These are phyloP conservation scores for Cyanistes caeruleus DNA, from an alignment of 2,113 vertebrate genomes.

Conservation along the genomic window DNA sequence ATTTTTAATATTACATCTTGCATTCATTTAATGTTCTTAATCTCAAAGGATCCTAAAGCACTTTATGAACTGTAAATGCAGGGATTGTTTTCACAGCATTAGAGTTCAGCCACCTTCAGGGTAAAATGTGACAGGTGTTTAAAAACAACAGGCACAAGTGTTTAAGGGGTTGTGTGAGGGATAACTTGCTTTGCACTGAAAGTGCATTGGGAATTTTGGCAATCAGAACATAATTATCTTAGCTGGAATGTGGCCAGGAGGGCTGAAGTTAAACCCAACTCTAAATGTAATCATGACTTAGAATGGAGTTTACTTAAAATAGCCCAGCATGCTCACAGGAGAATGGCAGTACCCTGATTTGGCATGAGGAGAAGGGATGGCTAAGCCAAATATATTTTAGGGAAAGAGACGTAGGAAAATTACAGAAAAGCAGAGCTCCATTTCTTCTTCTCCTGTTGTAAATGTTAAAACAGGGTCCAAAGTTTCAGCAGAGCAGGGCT, in stretches of 20 bases:
- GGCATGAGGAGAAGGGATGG: background rate
- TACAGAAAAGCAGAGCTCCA: background rate
- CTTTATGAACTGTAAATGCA: background rate
- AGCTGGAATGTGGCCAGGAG: background rate
- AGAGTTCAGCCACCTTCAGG: background rate
- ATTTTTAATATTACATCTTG: constrained; percentile 35
- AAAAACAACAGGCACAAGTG: background rate
- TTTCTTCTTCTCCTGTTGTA: background rate
- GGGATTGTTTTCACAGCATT: background rate
- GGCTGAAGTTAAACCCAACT: background rate
- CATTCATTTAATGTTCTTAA: background rate
- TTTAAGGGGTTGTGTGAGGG: background rate
- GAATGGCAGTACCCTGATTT: background rate
- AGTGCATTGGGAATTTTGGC: background rate
- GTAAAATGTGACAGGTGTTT: background rate
- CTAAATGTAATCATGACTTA: background rate
- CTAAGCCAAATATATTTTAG: background rate
- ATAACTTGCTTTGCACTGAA: background rate
- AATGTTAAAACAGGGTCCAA: background rate
- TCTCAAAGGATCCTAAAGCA: background rate
- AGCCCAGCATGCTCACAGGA: background rate
- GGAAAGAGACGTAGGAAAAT: background rate
- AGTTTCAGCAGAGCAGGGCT: background rate
- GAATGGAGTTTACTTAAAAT: constrained; percentile 6
- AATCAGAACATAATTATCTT: background rate